Conservation (phyloP, 2,113 vertebrate genomes). For the Lepidothrix coronata region DNA sequence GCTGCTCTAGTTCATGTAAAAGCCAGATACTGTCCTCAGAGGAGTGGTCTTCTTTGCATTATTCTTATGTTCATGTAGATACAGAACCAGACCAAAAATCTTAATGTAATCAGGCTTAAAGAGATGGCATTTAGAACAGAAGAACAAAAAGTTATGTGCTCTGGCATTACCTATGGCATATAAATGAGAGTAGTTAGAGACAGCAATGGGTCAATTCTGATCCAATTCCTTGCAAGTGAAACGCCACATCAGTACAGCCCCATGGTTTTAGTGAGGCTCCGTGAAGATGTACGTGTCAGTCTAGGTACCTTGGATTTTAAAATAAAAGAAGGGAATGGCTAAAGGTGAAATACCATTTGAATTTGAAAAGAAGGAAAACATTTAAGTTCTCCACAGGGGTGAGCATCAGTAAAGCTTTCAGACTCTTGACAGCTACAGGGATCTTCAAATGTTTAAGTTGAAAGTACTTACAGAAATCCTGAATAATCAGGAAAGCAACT, state of each 20-base stretch:
- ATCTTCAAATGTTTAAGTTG: conserved; percentile 41
- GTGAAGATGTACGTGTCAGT: not conserved
- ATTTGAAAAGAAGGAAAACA: conserved; percentile 41
- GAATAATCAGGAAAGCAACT: conserved; percentile 33
- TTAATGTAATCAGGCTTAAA: not conserved
- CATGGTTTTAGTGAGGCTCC: not conserved
- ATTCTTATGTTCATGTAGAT: not conserved
- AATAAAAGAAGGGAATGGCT: not conserved
- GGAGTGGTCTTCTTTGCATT: not conserved
- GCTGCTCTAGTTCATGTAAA: not conserved
- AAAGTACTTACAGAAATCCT: conserved; percentile 17
- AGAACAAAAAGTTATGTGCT: not conserved
- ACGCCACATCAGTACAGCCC: not conserved
- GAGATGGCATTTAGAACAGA: not conserved
- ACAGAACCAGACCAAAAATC: not conserved
- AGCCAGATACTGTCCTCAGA: not conserved
- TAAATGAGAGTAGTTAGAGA: not conserved
- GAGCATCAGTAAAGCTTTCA: conserved; percentile 28
- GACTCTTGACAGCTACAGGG: conserved; percentile 33
- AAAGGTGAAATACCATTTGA: conserved; percentile 24
- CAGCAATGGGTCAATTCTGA: not conserved
- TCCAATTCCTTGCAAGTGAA: not conserved
- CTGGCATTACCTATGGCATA: not conserved
- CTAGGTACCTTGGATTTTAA: not conserved
- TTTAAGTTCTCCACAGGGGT: conserved; percentile 31